Conservation (phyloP, 2,797 vertebrate genomes). For the Loriculus beryllinus region DNA sequence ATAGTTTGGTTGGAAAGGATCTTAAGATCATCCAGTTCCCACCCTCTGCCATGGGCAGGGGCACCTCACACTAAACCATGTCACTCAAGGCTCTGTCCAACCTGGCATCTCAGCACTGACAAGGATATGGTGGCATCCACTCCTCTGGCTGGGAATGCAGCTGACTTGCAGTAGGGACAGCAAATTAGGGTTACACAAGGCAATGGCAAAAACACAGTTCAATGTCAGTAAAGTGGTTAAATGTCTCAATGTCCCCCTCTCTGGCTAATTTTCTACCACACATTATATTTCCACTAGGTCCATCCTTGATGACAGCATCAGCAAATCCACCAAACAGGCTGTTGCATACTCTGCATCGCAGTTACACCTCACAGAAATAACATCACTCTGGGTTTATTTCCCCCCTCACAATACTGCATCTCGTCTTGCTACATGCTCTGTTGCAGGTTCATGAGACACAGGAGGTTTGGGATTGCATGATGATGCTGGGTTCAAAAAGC, state of each 20-base stretch:
- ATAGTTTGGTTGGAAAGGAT: not conserved
- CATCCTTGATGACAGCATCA: not conserved
- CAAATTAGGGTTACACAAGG: accelerated
- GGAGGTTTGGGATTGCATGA: not conserved
- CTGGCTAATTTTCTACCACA: not conserved
- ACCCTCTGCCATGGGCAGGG: not conserved
- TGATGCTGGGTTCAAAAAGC: not conserved
- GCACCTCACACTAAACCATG: not conserved
- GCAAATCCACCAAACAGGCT: not conserved
- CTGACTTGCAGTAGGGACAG: not conserved
- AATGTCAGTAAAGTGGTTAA: not conserved
- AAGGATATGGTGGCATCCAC: accelerated
- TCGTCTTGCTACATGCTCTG: not conserved
- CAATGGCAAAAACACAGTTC: not conserved
- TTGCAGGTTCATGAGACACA: not conserved
- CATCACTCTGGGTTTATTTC: not conserved
- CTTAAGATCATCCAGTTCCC: not conserved
- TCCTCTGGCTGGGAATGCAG: not conserved
- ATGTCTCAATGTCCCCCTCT: not conserved
- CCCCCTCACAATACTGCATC: not conserved
- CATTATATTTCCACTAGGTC: not conserved
- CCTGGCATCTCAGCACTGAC: accelerated
- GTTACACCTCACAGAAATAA: not conserved
- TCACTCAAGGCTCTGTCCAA: not conserved
- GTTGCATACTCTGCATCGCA: accelerated